These are phyloP conservation scores for Falcunculus frontatus DNA, from an alignment of 2,113 vertebrate genomes.

Conservation along the genomic window DNA sequence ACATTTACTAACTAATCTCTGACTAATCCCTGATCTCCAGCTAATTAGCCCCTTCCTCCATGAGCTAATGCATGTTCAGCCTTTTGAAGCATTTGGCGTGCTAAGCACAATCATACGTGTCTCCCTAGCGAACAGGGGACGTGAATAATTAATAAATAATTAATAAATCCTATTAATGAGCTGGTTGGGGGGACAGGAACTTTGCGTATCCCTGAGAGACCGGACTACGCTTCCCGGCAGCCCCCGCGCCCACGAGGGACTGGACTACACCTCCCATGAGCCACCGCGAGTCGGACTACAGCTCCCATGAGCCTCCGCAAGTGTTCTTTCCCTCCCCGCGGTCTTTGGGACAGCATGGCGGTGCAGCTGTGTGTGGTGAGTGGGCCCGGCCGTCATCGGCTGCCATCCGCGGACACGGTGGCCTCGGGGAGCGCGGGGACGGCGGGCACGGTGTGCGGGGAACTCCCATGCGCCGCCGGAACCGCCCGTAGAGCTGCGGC, in stretches of 20 bases:
- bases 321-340: accelerated
- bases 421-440: accelerated
- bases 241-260: background rate
- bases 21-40: background rate
- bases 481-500: accelerated
- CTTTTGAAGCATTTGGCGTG: background rate
- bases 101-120: background rate
- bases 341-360: accelerated
- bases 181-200: accelerated
- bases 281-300: accelerated
- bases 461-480: accelerated
- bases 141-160: background rate
- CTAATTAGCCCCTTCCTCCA: background rate
- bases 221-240: background rate
- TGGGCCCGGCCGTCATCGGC: accelerated
- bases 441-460: too few relatives aligned
- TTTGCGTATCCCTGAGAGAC: accelerated
- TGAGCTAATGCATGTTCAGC: background rate
- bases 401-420: background rate
- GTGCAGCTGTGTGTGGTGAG: accelerated
- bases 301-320: background rate
- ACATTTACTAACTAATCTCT: background rate
- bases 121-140: background rate
- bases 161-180: background rate
- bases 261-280: background rate